Base-by-base conservation (phyloP, 2,113 vertebrate genomes). In the Polypterus senegalus region DNA sequence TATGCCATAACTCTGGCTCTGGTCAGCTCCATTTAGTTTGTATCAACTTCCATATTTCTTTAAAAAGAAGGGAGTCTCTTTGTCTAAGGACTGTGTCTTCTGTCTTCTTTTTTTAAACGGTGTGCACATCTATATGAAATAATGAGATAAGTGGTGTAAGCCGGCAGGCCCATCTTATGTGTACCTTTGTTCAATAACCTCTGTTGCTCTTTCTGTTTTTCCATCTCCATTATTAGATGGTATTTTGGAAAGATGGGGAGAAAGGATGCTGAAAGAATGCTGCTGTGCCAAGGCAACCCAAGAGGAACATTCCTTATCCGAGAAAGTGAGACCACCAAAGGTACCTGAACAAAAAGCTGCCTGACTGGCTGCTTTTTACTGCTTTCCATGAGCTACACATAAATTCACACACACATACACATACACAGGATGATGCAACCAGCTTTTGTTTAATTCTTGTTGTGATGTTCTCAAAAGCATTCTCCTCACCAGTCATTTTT, bases 181-280 rank as follows among this genome's bases (percentile, higher is more conserved):
- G 27, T 27, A 27, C 27, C 27, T 27, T 55, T 27, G 27, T 9
- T 55, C 9, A 55, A 55, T 5, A 2, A 55, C 5, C 54, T 55
- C 10, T 55, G 54, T 11, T 55, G 54, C 60, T 64, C 11, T 6
- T 67, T 70, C 68, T 75, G 63, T 70, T 49, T 55, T 5, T 27
- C 56, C 56, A 10, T 48, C 54, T 74, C 73, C 69, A 59, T 62
- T 27, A 1, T 62, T 76, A 97, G 93, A 77, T 97, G 93, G 93
- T 97, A 94, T 84, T 97, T 97, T 60, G 93, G 93, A 62, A 97
- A 97, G 79, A 90, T 95, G 64, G 86, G 93, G 9, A 85, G 93
- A 65, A 97, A 97, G 72, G 93, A 96, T 70, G 91, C 93, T 0
- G 93, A 97, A 76, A 80, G 93, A 63, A 89, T 91, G 67, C 80